phyloP scores from a whole-genome alignment of 2,797 vertebrate species.

The Tinamus major region DNA sequence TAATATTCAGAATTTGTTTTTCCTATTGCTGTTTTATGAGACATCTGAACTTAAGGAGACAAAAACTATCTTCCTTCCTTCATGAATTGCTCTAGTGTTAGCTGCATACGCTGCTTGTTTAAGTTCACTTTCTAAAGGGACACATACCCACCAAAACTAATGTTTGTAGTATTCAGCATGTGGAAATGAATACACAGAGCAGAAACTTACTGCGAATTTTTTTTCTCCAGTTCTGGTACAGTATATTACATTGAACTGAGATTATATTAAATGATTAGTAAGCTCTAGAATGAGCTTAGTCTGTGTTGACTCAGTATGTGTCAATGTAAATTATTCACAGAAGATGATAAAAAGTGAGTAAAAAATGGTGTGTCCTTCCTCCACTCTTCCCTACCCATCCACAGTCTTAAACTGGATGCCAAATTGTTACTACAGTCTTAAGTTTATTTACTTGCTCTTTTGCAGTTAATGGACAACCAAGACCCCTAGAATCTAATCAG shows the following conservation, averaged over 20 bases:
- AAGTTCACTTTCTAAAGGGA: background rate
- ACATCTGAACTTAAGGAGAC: background rate
- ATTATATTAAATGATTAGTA: background rate
- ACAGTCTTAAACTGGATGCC: background rate
- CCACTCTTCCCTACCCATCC: too few relatives aligned
- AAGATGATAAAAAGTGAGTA: background rate
- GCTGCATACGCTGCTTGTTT: background rate
- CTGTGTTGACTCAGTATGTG: background rate
- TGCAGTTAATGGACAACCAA: conserved; percentile 95
- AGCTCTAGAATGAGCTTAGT: background rate
- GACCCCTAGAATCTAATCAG: conserved; percentile 97
- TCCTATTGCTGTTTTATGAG: background rate
- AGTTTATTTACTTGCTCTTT: conserved; percentile 39
- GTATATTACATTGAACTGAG: background rate
- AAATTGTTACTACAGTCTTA: background rate
- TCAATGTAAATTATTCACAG: background rate
- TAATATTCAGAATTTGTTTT: background rate
- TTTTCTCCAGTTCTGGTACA: background rate
- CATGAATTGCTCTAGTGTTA: background rate
- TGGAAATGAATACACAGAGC: background rate
- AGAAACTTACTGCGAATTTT: background rate
- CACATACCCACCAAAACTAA: background rate
- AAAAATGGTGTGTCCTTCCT: background rate
- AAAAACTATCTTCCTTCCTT: background rate
- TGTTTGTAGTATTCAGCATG: background rate